Evolutionary conservation across 1,140 invertebrate genomes (phyloP).

Genomic region (Xylocopa sonorina): DNA sequence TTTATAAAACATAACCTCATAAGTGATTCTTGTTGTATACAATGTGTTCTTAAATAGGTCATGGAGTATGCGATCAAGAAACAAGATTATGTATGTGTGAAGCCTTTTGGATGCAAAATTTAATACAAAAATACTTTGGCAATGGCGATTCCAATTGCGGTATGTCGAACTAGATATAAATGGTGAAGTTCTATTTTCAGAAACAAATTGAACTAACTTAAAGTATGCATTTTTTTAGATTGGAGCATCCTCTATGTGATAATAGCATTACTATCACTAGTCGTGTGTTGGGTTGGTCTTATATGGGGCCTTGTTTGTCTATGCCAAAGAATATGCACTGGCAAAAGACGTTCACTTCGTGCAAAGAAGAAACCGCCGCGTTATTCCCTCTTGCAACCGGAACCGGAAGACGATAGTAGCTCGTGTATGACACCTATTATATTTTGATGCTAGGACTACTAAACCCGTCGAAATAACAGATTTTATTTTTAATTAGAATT

Average conservation of each 20-base stretch:
- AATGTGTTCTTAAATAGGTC: constrained; percentile 81
- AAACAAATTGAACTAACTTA: background rate
- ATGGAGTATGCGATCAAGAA: constrained; percentile 93
- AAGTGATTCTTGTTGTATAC: background rate
- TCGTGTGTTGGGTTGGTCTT: constrained; percentile 85
- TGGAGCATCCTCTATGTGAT: constrained; percentile 95
- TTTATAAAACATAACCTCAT: background rate
- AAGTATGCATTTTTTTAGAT: constrained; percentile 81
- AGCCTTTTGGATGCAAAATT: constrained; percentile 97
- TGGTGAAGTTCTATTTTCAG: background rate
- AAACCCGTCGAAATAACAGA: too few relatives aligned
- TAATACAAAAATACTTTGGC: constrained; percentile 85
- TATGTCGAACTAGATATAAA: constrained; percentile 77
- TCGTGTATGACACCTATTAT: constrained; percentile 67
- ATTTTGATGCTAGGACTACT: too few relatives aligned
- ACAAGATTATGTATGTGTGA: constrained; percentile 94
- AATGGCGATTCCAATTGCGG: constrained; percentile 90
- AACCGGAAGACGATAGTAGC: constrained; percentile 77
- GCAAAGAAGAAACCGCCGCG: constrained; percentile 78
- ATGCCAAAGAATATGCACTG: constrained; percentile 84
- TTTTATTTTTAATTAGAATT: constrained; percentile 36
- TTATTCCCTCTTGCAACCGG: constrained; percentile 78
- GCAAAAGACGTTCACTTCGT: constrained; percentile 75
- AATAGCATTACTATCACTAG: constrained; percentile 86
- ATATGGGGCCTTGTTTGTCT: constrained; percentile 88